Base-by-base conservation (phyloP, 2,797 vertebrate genomes). In the Knipowitschia caucasica region DNA sequence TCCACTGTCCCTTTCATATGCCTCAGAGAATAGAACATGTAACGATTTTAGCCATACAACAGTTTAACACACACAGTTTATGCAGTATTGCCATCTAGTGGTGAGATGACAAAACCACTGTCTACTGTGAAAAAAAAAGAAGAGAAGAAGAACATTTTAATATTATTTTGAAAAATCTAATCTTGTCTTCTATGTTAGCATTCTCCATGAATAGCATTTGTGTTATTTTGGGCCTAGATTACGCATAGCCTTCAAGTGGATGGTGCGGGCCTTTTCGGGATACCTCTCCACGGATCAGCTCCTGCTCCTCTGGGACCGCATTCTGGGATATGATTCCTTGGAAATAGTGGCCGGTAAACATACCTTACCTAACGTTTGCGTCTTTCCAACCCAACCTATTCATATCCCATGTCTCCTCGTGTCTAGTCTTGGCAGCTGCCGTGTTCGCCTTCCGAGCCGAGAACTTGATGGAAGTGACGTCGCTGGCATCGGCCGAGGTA, bases 401-500 rank as follows among this genome's bases (percentile, higher is more conserved):
- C 20, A 18, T 26, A 25, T 44, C n/a, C 1, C 43, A 4, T 27
- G 8, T 18, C 15, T 18, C 57, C 42, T 20, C 33, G 38, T 35
- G 46, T 53, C 60, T 73, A 99, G 96, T 96, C 11, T 84, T 99
- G 71, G 95, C 97, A 68, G 95, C 96, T 72, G 94, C 97, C 8
- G 94, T 99, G 80, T 99, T 99, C 86, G 95, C 94, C 77, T 98
- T 98, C 89, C 93, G 96, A 62, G 93, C 96, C 8, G 96, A 98
- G 85, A 99, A 99, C 90, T 91, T 99, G 89, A 99, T 99, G 97
- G 96, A 99, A 85, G 96, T 96, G 92, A 94, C 94, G 59, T 99
- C 95, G 79, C 87, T 97, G 83, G 93, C 94, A 82, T 94, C 95
- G 53, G 91, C 90, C 20, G 90, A 99, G 93, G 96, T 99, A 90